phyloP scores from a whole-genome alignment of 2,797 vertebrate species.

The Anguilla marmorata region DNA sequence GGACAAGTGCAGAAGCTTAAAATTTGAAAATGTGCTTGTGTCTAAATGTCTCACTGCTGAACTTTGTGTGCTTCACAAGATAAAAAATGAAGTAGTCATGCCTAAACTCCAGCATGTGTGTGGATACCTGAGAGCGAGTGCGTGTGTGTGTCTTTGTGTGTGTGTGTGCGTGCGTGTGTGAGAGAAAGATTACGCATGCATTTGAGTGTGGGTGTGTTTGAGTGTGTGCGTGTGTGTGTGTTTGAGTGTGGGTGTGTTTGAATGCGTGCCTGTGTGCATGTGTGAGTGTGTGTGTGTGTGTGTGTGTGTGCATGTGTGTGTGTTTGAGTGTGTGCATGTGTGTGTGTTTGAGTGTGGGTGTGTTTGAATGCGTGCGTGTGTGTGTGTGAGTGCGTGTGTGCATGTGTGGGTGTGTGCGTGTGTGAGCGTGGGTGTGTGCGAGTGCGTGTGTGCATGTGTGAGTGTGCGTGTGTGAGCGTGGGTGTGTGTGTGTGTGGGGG shows the following conservation, averaged over 20 bases:
- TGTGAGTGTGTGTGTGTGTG: too few species aligned
- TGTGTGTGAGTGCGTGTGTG: neutral
- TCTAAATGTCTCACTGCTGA: slow-evolving; percentile 18
- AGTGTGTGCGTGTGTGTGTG: neutral
- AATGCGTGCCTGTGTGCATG: too few species aligned
- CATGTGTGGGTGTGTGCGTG: too few species aligned
- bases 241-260: too few species aligned
- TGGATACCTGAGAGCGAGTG: neutral
- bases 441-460: too few species aligned
- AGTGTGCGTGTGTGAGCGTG: neutral
- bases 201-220: too few species aligned
- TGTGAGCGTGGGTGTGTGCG: too few species aligned
- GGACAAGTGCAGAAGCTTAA: neutral
- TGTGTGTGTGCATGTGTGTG: too few species aligned
- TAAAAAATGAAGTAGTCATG: neutral
- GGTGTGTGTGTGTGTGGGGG: neutral
- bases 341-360: too few species aligned
- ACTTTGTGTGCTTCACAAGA: slow-evolving; percentile 4
- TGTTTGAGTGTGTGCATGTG: too few species aligned
- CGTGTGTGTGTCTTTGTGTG: too few species aligned
- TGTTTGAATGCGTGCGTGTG: neutral
- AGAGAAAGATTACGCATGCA: too few species aligned
- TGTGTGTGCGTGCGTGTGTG: neutral
- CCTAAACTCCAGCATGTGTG: neutral
- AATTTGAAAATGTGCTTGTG: slow-evolving; percentile 22